phyloP scores from a whole-genome alignment of 37 sponge, comb jelly and placozoan species.

The Eunapius fragilis region DNA sequence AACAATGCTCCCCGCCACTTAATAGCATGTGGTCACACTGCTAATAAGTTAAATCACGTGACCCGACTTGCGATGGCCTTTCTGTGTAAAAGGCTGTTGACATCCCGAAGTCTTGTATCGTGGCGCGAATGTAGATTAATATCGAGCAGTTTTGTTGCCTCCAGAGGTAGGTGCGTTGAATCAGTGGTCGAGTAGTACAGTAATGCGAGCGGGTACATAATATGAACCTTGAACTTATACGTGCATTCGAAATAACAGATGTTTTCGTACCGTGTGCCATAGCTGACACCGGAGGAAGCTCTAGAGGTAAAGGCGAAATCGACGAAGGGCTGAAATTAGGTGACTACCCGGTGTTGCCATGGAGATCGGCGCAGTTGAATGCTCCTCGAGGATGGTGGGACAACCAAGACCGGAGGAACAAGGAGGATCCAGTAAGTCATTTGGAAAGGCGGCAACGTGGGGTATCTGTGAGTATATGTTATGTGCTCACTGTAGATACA shows the following conservation, averaged over 20 bases:
- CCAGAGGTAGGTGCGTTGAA: not conserved
- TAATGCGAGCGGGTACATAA: not conserved
- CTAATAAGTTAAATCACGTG: not conserved
- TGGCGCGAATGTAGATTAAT: not conserved
- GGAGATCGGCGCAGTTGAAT: slow-evolving; percentile 74
- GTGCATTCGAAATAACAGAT: slow-evolving; percentile 10
- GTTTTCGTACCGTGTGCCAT: not conserved
- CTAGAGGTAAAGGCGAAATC: not conserved
- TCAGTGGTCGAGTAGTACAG: not conserved
- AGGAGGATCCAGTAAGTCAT: slow-evolving; percentile 75
- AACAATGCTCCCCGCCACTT: not conserved
- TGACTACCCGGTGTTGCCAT: slow-evolving; percentile 86
- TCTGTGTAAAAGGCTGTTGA: not conserved
- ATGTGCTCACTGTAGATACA: slow-evolving; percentile 64
- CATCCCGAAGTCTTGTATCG: not conserved
- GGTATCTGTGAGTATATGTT: not conserved
- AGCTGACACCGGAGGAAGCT: not conserved
- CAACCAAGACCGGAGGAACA: slow-evolving; percentile 86
- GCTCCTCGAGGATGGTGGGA: slow-evolving; percentile 89
- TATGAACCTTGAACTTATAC: slow-evolving; percentile 66
- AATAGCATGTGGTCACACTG: not conserved
- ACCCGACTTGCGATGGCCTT: not conserved
- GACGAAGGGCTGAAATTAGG: slow-evolving; percentile 63
- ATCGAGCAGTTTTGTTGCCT: not conserved
- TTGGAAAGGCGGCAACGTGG: not conserved